Evolutionary conservation across 2,888 invertebrate genomes (phyloP).

Genomic region (Cyrtodaria siliqua): DNA sequence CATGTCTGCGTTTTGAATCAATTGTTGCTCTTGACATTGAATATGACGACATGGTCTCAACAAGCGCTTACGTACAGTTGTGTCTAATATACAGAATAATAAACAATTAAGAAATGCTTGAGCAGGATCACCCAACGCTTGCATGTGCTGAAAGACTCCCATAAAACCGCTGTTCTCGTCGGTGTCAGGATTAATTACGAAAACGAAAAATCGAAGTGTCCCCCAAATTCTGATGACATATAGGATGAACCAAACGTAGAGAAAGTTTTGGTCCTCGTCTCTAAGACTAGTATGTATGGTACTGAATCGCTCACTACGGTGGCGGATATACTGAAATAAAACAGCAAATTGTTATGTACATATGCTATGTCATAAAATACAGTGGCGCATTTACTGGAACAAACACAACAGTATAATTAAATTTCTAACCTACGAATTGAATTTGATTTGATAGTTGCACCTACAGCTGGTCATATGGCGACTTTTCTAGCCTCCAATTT

Average conservation of each 20-base stretch:
- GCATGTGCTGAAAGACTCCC: constrained; percentile 40
- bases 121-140: constrained; percentile 56
- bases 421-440: no score
- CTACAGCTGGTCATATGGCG: no score
- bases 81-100: constrained; percentile 59
- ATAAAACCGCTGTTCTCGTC: neutral
- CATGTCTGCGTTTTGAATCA: no score
- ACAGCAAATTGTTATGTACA: no score
- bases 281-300: constrained; percentile 31
- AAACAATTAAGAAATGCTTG: constrained; percentile 59
- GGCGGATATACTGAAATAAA: neutral
- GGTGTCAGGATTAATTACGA: neutral
- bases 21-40: no score
- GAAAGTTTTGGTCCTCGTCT: constrained; percentile 57
- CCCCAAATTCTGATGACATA: constrained; percentile 59
- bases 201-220: constrained; percentile 50
- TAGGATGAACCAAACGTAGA: constrained; percentile 55
- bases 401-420: no score
- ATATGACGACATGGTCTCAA: no score
- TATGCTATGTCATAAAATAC: no score
- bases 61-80: constrained; percentile 16
- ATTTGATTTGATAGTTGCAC: no score
- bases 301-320: constrained; percentile 2
- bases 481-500: no score
- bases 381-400: no score